Evolutionary conservation across 2,888 invertebrate species (phyloP).

Genomic region (Apamea crenata): DNA sequence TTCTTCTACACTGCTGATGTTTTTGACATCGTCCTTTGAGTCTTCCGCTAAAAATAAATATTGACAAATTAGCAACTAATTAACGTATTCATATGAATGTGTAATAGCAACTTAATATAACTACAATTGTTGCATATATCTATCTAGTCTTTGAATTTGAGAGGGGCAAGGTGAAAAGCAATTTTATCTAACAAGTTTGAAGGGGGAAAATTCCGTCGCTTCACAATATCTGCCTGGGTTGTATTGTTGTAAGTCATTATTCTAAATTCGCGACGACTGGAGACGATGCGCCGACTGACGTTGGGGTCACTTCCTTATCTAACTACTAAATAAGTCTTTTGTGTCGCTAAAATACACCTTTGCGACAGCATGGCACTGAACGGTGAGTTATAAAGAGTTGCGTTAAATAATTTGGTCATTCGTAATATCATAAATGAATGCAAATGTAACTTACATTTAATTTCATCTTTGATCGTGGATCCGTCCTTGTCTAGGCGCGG

Average conservation of each 20-base stretch:
- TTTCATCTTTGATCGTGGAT: conserved; percentile 91
- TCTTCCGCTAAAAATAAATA: conserved; percentile 90
- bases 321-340: not conserved
- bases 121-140: not conserved
- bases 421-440: not conserved
- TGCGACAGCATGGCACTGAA: not conserved
- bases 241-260: not conserved
- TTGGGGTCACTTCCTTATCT: not conserved
- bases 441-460: conserved; percentile 88
- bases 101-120: not conserved
- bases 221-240: not conserved
- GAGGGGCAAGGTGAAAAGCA: not conserved
- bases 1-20: conserved; percentile 90
- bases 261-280: conserved; percentile 9
- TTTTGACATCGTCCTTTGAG: conserved; percentile 91
- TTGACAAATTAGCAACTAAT: conserved; percentile 19
- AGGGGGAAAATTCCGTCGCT: not conserved
- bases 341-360: not conserved
- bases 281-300: not conserved
- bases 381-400: not conserved
- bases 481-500: conserved; percentile 93
- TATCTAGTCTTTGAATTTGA: not conserved
- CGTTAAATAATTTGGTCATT: not conserved
- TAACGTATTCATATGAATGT: not conserved
- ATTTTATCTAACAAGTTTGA: not conserved